Evolutionary conservation across 2,888 invertebrate genomes (phyloP).

Genomic region (Ariolimax columbianus): DNA sequence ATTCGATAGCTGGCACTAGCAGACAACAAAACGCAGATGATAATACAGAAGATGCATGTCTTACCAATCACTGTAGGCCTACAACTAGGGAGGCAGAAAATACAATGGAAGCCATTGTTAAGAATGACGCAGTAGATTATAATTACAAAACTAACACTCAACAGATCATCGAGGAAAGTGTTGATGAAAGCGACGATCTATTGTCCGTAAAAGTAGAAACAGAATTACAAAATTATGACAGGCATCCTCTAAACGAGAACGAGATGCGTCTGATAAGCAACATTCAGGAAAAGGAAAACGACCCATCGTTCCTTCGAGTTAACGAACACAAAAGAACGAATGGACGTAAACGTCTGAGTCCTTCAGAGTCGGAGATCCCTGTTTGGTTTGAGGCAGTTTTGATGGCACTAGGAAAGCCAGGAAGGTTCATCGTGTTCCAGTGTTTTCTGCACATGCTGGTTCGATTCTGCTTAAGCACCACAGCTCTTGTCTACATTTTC

Average conservation of each 20-base stretch:
- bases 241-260: not conserved
- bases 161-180: not conserved
- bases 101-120: not conserved
- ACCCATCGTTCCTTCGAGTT: not conserved
- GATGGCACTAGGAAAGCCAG: slow-evolving; percentile 22
- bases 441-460: not conserved
- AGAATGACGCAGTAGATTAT: not conserved
- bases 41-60: not conserved
- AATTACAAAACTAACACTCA: not conserved
- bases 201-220: not conserved
- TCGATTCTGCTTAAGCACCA: not conserved
- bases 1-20: not conserved
- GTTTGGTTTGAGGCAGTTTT: slow-evolving; percentile 20
- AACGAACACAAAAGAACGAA: not conserved
- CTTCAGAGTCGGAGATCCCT: not conserved
- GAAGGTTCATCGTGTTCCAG: slow-evolving; percentile 3
- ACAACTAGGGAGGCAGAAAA: not conserved
- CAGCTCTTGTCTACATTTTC: slow-evolving; percentile 17
- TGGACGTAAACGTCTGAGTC: not conserved
- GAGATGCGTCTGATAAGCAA: not conserved
- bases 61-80: not conserved
- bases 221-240: not conserved
- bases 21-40: not conserved
- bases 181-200: not conserved
- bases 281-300: not conserved